These are phyloP conservation scores for Siphamia tubifer DNA, from an alignment of 2,113 vertebrate species.

Conservation along the genomic window DNA sequence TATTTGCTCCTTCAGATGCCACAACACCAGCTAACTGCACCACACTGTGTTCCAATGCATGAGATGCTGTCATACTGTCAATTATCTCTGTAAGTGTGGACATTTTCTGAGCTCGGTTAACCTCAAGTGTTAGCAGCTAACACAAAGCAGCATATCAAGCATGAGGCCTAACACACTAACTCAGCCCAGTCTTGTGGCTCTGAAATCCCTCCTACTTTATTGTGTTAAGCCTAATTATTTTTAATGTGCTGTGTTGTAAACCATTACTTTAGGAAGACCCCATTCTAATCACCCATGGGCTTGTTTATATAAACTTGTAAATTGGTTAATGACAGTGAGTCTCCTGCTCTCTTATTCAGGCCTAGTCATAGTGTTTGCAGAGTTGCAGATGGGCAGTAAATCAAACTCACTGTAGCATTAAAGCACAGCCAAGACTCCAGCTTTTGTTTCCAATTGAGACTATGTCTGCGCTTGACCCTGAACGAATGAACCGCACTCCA, in stretches of 20 bases:
- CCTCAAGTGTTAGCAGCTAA: constrained; percentile 22
- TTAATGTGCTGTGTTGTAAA: constrained; percentile 72
- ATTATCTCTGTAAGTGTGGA: constrained; percentile 1
- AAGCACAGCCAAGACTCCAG: constrained; percentile 49
- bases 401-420: constrained; percentile 71
- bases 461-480: constrained; percentile 62
- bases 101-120: constrained; percentile 37
- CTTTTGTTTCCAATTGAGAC: constrained; percentile 66
- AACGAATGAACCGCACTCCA: constrained; percentile 61
- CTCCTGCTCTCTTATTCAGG: constrained; percentile 59
- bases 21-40: constrained; percentile 20
- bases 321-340: constrained; percentile 71
- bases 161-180: constrained; percentile 26
- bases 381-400: constrained; percentile 72
- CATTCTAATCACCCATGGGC: constrained; percentile 64
- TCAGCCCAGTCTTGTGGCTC: constrained; percentile 46
- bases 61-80: constrained; percentile 8
- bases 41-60: constrained; percentile 26
- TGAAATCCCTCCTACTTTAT: constrained; percentile 64
- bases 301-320: constrained; percentile 75
- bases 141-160: constrained; percentile 19
- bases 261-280: constrained; percentile 71
- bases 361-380: constrained; percentile 59
- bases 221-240: constrained; percentile 74
- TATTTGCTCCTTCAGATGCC: not conserved